A percentile compares a stretch with the other conserved stretches of the same genome.
Evolutionary conservation across 2,888 invertebrate species (phyloP).

Genomic region (Orthosia cruda): DNA sequence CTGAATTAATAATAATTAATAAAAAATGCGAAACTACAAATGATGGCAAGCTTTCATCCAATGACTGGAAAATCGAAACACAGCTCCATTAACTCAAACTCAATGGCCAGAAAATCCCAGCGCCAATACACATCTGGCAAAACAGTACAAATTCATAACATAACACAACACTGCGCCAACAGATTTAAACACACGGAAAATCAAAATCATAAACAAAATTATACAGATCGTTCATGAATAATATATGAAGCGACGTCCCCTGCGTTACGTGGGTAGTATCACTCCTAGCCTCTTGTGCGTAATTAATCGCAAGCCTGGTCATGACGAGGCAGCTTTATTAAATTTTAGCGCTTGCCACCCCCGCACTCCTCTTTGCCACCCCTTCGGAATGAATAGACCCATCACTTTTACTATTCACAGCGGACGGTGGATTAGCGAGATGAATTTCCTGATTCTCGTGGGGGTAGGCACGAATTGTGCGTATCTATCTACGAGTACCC

Average conservation of each 20-base stretch:
- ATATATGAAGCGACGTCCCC: conserved; percentile 78
- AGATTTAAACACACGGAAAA: conserved; percentile 54
- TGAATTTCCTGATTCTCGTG: conserved; percentile 87
- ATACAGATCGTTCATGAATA: conserved; percentile 77
- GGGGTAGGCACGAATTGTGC: conserved; percentile 82
- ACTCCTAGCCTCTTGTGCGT: conserved; percentile 88
- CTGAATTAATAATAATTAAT: no score
- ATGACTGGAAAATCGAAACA: conserved; percentile 20
- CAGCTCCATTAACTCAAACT: conserved; percentile 16
- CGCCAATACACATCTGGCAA: conserved; percentile 19
- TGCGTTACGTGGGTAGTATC: conserved; percentile 76
- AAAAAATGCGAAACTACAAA: background rate
- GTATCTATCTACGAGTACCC: conserved; percentile 66
- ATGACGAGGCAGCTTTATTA: conserved; percentile 88
- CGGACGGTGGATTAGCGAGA: conserved; percentile 89
- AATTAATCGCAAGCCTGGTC: conserved; percentile 90
- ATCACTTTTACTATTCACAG: conserved; percentile 91
- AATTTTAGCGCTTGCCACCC: conserved; percentile 90
- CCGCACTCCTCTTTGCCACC: conserved; percentile 62
- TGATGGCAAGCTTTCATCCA: background rate
- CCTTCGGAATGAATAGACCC: conserved; percentile 87
- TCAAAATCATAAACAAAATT: conserved; percentile 67
- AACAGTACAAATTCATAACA: conserved; percentile 45
- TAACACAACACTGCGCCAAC: conserved; percentile 35
- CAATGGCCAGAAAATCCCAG: conserved; percentile 29